phyloP scores from a whole-genome alignment of 2,888 invertebrate species.

The Tachina grossa region DNA sequence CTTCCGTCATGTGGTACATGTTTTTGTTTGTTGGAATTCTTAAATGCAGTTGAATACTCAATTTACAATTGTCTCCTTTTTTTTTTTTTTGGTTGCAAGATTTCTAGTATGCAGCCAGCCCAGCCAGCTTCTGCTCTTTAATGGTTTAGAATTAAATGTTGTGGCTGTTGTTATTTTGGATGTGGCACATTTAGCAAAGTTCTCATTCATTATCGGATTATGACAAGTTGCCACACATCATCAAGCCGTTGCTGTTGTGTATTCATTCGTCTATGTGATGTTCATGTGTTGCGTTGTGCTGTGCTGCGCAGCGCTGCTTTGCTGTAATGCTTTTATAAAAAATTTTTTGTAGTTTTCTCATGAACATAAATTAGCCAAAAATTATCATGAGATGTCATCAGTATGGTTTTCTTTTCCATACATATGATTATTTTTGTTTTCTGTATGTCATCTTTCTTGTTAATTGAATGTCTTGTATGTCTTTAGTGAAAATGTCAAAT shows the following conservation, averaged over 20 bases:
- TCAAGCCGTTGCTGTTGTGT: slow-evolving; percentile 50
- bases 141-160: slow-evolving; percentile 28
- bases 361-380: slow-evolving; percentile 71
- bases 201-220: slow-evolving; percentile 69
- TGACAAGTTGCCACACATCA: slow-evolving; percentile 71
- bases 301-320: not conserved
- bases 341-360: slow-evolving; percentile 47
- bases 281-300: slow-evolving; percentile 31
- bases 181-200: slow-evolving; percentile 60
- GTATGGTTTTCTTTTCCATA: slow-evolving; percentile 55
- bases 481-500: slow-evolving; percentile 71
- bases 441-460: slow-evolving; percentile 63
- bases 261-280: slow-evolving; percentile 37
- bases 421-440: slow-evolving; percentile 27
- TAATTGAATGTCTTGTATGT: slow-evolving; percentile 71
- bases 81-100: not conserved
- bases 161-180: slow-evolving; percentile 54
- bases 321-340: slow-evolving; percentile 11
- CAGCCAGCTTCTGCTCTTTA: not conserved
- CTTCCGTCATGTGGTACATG: slow-evolving; percentile 66
- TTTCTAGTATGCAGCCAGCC: not conserved
- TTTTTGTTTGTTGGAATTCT: slow-evolving; percentile 47
- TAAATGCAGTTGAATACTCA: slow-evolving; percentile 75
- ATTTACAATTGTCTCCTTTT: slow-evolving; percentile 71
- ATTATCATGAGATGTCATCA: slow-evolving; percentile 69